Conservation (phyloP, 2,113 vertebrate species). For the Semnornis frantzii region DNA sequence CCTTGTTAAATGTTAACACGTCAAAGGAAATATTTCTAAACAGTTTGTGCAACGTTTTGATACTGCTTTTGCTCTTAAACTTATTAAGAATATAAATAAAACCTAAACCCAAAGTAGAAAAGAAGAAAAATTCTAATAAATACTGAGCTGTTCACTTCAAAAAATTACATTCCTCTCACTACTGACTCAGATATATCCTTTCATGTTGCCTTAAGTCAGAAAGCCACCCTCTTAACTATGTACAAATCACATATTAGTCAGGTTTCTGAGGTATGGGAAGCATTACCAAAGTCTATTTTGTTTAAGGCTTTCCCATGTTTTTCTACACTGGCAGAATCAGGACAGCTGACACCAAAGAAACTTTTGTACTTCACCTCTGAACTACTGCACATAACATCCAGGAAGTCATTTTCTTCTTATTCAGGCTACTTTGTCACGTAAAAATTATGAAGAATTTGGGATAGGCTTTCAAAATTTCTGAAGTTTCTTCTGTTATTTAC, state of each 20-base stretch:
- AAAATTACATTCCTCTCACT: not conserved
- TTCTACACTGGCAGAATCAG: not conserved
- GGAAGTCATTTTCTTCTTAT: not conserved
- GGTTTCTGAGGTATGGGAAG: not conserved
- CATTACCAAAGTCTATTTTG: not conserved
- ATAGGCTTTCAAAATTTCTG: not conserved
- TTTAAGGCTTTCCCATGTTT: not conserved
- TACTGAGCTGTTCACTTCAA: not conserved
- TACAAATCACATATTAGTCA: not conserved
- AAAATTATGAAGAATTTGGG: not conserved
- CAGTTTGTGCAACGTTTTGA: fast-evolving
- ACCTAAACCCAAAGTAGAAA: not conserved
- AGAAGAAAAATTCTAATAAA: not conserved
- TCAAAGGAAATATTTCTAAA: not conserved
- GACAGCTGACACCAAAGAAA: not conserved
- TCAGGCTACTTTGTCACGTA: not conserved
- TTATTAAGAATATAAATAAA: not conserved
- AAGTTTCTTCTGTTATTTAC: not conserved
- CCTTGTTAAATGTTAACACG: not conserved
- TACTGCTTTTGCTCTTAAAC: not conserved
- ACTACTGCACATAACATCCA: not conserved
- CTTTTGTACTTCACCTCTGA: not conserved
- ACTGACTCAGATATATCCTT: not conserved
- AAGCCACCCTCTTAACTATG: not conserved
- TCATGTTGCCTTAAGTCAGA: not conserved